Percentiles rank a stretch among this genome's conserved stretches.
These are phyloP conservation scores for Rutilus rutilus DNA, from an alignment of 2,113 vertebrate genomes.

Conservation along the genomic window DNA sequence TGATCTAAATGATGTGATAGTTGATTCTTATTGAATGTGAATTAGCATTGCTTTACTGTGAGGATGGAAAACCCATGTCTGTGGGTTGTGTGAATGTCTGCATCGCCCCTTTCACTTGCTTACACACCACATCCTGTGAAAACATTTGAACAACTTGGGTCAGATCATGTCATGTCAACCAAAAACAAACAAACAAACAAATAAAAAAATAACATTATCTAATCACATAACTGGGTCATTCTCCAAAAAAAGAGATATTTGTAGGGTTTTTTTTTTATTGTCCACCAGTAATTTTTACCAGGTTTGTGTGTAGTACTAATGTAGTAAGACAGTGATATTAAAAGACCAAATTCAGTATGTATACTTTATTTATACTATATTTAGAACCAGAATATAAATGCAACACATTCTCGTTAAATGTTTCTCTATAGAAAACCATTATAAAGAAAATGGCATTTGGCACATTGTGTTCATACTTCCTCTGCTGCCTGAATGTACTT, in stretches of 20 bases:
- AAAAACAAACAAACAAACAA: neutral
- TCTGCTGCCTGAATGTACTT: no score
- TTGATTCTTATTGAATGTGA: neutral
- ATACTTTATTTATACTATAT: no score
- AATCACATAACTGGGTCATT: neutral
- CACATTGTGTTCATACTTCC: no score
- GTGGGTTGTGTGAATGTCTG: neutral
- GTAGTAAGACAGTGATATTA: no score
- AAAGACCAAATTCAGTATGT: no score
- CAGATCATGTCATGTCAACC: neutral
- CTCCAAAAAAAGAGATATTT: fast-evolving
- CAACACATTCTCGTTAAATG: no score
- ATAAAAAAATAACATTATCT: neutral
- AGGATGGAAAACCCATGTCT: neutral
- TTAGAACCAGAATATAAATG: no score
- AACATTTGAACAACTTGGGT: neutral
- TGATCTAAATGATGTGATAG: neutral
- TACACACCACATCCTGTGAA: conserved; percentile 3
- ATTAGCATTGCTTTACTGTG: neutral
- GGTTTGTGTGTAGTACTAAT: no score
- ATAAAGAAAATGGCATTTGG: no score
- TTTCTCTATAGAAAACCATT: no score
- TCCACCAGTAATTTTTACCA: no score
- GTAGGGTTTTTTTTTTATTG: no score
- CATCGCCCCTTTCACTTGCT: neutral